phyloP scores from a whole-genome alignment of 2,113 vertebrate genomes.

The Synchiropus splendidus region DNA sequence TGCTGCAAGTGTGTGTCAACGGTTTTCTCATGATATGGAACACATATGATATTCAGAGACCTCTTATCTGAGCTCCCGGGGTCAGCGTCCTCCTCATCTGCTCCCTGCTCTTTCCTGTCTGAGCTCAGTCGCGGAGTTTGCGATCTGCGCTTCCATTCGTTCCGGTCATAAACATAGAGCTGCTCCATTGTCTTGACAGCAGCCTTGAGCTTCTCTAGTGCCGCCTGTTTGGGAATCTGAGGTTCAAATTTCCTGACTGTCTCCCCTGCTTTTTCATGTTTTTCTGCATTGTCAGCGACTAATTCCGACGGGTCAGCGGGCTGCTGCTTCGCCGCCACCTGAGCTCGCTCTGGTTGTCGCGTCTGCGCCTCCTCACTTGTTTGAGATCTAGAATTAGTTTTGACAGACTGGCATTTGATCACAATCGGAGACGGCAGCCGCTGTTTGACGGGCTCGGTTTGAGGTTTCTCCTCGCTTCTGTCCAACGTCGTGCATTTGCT shows the following conservation, averaged over 20 bases:
- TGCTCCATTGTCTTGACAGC: slow-evolving; percentile 95
- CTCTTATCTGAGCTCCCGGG: slow-evolving; percentile 9
- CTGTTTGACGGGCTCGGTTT: slow-evolving; percentile 56
- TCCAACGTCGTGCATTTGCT: slow-evolving; percentile 34
- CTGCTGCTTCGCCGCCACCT: slow-evolving; percentile 61
- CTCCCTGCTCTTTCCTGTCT: slow-evolving; percentile 72
- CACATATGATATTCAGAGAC: slow-evolving; percentile 28
- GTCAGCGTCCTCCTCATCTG: slow-evolving; percentile 29
- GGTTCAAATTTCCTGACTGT: slow-evolving; percentile 52
- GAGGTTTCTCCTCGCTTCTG: slow-evolving; percentile 57
- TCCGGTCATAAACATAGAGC: slow-evolving; percentile 83
- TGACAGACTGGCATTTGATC: slow-evolving; percentile 87
- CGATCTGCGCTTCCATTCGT: slow-evolving; percentile 90
- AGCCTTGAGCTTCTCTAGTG: slow-evolving; percentile 87
- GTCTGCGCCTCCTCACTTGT: slow-evolving; percentile 34
- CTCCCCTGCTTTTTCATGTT: slow-evolving; percentile 61
- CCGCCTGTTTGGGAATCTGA: slow-evolving; percentile 68
- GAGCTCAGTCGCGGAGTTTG: slow-evolving; percentile 70
- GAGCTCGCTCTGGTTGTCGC: slow-evolving; percentile 59
- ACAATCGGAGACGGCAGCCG: slow-evolving; percentile 75
- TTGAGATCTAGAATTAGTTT: slow-evolving; percentile 50
- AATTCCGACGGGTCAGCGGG: slow-evolving; percentile 64
- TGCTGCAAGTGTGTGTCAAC: slow-evolving; percentile 50
- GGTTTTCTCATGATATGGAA: slow-evolving; percentile 32
- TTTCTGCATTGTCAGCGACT: slow-evolving; percentile 59